A percentile compares a stretch with the other conserved stretches of the same genome.
Conservation (phyloP, 2,888 invertebrate genomes). For the Drosophila silvestris region DNA sequence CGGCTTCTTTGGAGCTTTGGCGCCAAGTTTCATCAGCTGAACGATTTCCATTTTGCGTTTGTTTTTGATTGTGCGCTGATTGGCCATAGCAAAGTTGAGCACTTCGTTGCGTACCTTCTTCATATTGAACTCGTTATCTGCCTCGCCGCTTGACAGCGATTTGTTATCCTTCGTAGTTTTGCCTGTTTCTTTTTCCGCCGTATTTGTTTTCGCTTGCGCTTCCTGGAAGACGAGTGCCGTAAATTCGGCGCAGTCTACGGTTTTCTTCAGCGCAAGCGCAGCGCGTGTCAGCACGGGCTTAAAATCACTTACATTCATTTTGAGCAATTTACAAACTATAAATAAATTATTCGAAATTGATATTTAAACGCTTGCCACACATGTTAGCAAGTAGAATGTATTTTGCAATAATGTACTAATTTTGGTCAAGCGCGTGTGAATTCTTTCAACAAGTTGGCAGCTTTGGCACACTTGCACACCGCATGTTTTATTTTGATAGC, state of each 20-base stretch:
- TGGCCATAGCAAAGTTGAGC: slow-evolving; percentile 92
- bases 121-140: slow-evolving; percentile 88
- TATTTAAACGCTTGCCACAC: slow-evolving; percentile 84
- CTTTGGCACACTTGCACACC: slow-evolving; percentile 9
- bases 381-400: slow-evolving; percentile 28
- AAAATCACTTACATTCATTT: slow-evolving; percentile 69
- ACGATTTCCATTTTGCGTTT: slow-evolving; percentile 92
- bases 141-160: not conserved
- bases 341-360: not conserved
- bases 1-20: slow-evolving; percentile 90
- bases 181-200: not conserved
- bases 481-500: slow-evolving; percentile 48
- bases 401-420: slow-evolving; percentile 79
- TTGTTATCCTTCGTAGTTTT: not conserved
- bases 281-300: slow-evolving; percentile 83
- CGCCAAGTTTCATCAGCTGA: slow-evolving; percentile 91
- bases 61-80: slow-evolving; percentile 89
- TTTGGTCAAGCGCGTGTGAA: slow-evolving; percentile 23
- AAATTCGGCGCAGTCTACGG: slow-evolving; percentile 56
- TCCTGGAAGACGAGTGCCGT: slow-evolving; percentile 81
- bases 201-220: slow-evolving; percentile 39
- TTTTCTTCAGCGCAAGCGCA: slow-evolving; percentile 73
- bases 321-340: not conserved
- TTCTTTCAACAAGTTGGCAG: slow-evolving; percentile 42
- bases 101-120: slow-evolving; percentile 92